Base-by-base conservation (phyloP, 1,140 invertebrate species). In the Argopecten irradians region DNA sequence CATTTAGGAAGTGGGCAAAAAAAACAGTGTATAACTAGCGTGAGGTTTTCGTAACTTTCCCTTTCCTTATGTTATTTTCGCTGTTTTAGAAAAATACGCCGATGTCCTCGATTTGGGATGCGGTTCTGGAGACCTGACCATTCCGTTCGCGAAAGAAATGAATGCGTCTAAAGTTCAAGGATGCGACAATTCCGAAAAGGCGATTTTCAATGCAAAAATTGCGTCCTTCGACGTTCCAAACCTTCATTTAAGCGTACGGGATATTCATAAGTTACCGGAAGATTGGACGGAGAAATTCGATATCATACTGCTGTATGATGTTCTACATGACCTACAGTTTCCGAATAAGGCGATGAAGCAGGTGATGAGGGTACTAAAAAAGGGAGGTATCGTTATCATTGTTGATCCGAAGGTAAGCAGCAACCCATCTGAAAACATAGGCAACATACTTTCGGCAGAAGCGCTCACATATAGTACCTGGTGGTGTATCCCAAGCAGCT, bases 401-500 rank as follows among this genome's bases (percentile, higher is more conserved):
- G 39, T 88, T 22, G 87, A 90, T 28, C 89, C 89, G 16, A 16
- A 19, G 0, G 39, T 90, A 14, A 34, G 85, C n/a, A 85, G 43
- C 5, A 82, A 90, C 28, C 84, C 85, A 39, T 33, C 22, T n/a
- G 33, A 82, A 22, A 90, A 90, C n/a, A 13, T 86, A 0, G 85
- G 82, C 0, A 86, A 46, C 41, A 0, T 19, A 1, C 43, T 19
- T 32, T 87, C 87, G 22, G 39, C 83, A 32, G 16, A 35, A 13
- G 34, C 55, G 22, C 83, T 86, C 34, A 36, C 71, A 11, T 86
- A 83, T 41, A 90, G 89, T 43, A 43, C 85, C 13, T 90, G 88
- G n/a, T 14, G 41, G 3, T 90, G 89, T 86, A 46, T 90, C 7
- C 89, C 89, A 3, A 83, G 87, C 43, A 90, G 89, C 46, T 55